Percentiles rank a stretch among this genome's conserved stretches.
Evolutionary conservation across 1,140 invertebrate genomes (phyloP).

Genomic region (Mercenaria mercenaria): DNA sequence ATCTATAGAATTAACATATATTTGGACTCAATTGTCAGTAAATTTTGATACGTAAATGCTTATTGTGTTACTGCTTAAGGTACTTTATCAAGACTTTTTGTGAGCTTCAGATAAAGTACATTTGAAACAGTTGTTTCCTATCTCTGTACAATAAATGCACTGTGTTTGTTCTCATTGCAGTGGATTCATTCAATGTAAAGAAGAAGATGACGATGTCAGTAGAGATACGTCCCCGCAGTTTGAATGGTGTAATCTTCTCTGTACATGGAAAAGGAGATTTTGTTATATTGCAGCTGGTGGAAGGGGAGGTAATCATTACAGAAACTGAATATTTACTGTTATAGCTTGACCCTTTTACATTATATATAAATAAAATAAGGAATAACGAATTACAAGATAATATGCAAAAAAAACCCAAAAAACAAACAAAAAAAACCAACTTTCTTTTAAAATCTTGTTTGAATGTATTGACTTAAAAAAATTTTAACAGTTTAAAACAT

Average conservation of each 20-base stretch:
- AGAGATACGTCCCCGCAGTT: constrained; percentile 94
- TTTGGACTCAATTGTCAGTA: too few species aligned
- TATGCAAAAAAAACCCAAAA: too few species aligned
- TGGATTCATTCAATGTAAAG: constrained; percentile 91
- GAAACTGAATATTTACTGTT: background rate
- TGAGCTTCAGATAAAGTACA: too few species aligned
- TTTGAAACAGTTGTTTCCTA: too few species aligned
- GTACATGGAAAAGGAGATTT: constrained; percentile 92
- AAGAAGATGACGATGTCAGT: constrained; percentile 92
- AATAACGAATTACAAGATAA: too few species aligned
- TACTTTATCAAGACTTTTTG: too few species aligned
- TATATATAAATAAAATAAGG: background rate
- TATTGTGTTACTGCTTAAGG: too few species aligned
- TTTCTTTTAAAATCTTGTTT: too few species aligned
- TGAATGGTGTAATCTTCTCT: constrained; percentile 91
- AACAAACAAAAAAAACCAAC: too few species aligned
- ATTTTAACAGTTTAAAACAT: background rate
- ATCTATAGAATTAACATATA: too few species aligned
- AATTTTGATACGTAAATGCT: too few species aligned
- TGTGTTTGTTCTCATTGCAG: constrained; percentile 69
- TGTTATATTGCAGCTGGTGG: constrained; percentile 94
- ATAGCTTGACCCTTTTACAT: background rate
- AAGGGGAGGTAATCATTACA: constrained; percentile 88
- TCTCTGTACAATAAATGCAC: background rate
- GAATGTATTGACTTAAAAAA: background rate